Percentiles rank a stretch among this genome's conserved stretches.
Conservation (phyloP, 2,113 vertebrate species). For the Gymnobelideus leadbeateri region DNA sequence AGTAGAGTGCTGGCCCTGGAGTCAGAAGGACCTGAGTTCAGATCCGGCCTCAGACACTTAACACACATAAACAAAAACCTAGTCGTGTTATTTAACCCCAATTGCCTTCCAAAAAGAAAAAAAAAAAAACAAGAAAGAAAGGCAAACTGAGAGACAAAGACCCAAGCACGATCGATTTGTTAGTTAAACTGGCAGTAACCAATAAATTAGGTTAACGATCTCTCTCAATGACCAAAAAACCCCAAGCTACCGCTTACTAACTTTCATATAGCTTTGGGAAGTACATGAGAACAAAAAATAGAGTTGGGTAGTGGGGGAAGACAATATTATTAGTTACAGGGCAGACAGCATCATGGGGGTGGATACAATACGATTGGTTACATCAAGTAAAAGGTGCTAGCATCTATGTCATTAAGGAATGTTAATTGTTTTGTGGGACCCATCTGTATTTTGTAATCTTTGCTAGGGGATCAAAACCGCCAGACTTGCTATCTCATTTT, state of each 20-base stretch:
- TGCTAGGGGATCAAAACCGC: neutral
- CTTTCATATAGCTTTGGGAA: neutral
- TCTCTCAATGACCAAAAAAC: neutral
- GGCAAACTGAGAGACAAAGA: neutral
- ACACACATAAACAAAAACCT: too few species aligned
- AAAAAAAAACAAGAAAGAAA: too few species aligned
- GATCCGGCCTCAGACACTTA: too few species aligned
- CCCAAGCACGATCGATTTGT: neutral
- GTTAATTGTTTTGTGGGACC: neutral
- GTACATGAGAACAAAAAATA: neutral
- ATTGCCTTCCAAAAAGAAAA: too few species aligned
- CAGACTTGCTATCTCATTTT: neutral
- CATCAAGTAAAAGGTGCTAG: neutral
- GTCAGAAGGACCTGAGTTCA: too few species aligned
- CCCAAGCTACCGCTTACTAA: neutral
- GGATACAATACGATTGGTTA: neutral
- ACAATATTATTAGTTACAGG: neutral
- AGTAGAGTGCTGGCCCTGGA: too few species aligned
- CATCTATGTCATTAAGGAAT: neutral
- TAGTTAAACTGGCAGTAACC: neutral
- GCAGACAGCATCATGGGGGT: neutral
- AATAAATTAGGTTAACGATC: neutral
- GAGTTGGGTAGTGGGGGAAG: neutral
- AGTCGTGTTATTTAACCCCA: too few species aligned
- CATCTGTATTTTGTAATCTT: neutral